phyloP scores from a whole-genome alignment of 2,888 invertebrate genomes.

The Drosophila melanocephala region DNA sequence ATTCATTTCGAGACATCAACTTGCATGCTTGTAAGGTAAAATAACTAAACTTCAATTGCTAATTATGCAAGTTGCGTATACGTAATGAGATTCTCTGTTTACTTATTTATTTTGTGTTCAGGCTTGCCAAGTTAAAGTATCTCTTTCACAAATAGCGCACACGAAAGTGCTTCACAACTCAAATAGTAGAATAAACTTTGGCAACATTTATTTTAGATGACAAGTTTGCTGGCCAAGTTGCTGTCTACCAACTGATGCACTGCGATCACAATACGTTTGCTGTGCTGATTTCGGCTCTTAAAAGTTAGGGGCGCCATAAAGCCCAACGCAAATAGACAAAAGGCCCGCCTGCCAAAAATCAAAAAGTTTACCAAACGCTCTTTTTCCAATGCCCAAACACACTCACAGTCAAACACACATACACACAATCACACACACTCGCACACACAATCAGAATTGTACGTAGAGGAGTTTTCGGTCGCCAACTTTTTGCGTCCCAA shows the following conservation, averaged over 20 bases:
- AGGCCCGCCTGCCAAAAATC: constrained; percentile 49
- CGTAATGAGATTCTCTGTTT: constrained; percentile 3
- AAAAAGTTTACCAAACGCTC: constrained; percentile 47
- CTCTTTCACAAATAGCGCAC: constrained; percentile 4
- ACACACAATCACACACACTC: neutral
- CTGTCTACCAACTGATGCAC: constrained; percentile 38
- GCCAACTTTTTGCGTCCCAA: constrained; percentile 58
- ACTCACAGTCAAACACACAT: neutral
- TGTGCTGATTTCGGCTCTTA: constrained; percentile 19
- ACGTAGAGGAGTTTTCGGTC: constrained; percentile 22
- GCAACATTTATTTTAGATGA: constrained; percentile 34
- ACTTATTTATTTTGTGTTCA: constrained; percentile 12
- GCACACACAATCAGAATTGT: constrained; percentile 6
- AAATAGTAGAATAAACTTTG: constrained; percentile 46
- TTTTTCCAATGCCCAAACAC: constrained; percentile 34
- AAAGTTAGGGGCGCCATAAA: constrained; percentile 54
- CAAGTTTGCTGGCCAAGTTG: constrained; percentile 29
- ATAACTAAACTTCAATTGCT: constrained; percentile 18
- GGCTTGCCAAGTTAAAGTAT: constrained; percentile 22
- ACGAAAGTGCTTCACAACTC: constrained; percentile 42
- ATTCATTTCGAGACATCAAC: neutral
- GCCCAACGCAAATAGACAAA: constrained; percentile 47
- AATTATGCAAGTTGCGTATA: constrained; percentile 18
- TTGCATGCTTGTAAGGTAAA: neutral
- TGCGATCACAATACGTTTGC: constrained; percentile 42